These are phyloP conservation scores for Anguilla megastoma DNA, from an alignment of 2,797 vertebrate genomes.

Conservation along the genomic window DNA sequence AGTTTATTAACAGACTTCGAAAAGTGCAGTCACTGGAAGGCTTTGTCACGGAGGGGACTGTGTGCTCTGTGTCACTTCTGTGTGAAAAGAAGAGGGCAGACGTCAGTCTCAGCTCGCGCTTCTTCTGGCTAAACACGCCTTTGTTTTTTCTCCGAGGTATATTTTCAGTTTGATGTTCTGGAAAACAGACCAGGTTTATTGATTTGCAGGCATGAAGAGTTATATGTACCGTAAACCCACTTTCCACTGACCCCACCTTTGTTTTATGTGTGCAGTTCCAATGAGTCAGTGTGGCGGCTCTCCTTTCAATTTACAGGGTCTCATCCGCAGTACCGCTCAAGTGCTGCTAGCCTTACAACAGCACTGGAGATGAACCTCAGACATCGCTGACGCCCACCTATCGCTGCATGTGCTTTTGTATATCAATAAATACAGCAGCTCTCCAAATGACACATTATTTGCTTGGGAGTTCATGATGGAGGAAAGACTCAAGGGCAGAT, in stretches of 20 bases:
- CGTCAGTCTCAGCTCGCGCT: neutral
- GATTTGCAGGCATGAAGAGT: neutral
- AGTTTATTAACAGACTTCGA: conserved; percentile 30
- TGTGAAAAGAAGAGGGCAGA: neutral
- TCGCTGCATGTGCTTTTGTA: neutral
- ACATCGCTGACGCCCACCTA: neutral
- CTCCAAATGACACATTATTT: neutral
- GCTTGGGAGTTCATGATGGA: neutral
- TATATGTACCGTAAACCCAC: neutral
- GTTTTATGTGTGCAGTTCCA: neutral
- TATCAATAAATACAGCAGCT: neutral
- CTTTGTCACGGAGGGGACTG: neutral
- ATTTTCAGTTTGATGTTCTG: neutral
- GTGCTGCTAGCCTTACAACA: neutral
- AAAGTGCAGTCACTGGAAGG: neutral
- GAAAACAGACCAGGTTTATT: neutral
- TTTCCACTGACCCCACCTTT: neutral
- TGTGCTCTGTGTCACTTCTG: neutral
- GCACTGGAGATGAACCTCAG: neutral
- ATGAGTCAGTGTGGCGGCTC: neutral
- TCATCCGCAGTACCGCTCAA: neutral
- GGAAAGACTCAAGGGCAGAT: neutral
- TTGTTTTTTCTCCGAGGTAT: neutral
- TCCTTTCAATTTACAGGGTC: neutral
- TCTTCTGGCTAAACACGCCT: neutral